Evolutionary conservation across 2,888 invertebrate genomes (phyloP), one percentile per base, ranked within the genome.

Genomic region (Eupelmus urozonus): DNA sequence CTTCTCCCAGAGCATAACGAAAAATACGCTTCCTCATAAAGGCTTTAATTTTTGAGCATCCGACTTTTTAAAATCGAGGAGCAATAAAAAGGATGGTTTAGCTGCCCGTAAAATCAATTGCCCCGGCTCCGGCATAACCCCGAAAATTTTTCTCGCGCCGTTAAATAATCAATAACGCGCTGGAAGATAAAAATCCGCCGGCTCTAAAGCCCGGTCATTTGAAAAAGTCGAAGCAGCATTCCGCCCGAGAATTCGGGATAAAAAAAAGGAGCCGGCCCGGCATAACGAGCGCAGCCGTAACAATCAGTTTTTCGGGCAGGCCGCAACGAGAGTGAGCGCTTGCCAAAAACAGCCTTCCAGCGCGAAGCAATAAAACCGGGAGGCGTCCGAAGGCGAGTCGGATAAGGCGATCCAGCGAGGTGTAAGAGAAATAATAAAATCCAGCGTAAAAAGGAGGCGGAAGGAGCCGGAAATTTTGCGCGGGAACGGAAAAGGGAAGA

Each of bases 371-470:
- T 57, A 57, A 57, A 57, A 57, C 11, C 13, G 13, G 11, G n/a
- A 11, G 20, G n/a, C 49, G 49, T n/a, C 25, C 55, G 55, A 57
- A 27, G 11, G 57, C 57, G 25, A 25, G 18, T 57, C 27, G n/a
- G 59, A 34, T 34, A 18, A 57, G 51, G 20, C 55, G 25, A 55
- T 25, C 11, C 55, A 25, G 25, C 55, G 1, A 25, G 25, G 59
- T 59, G 59, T 59, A 59, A 29, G 34, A 34, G n/a, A 59, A 51
- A 51, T 45, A 63, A 63, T 63, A 63, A 45, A 45, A 23, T 29
- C n/a, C 29, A 18, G 9, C 34, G 59, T 34, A 34, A 59, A 59
- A 59, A 34, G 16, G 3, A 34, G 16, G 9, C 4, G 27, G 16
- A 27, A 40, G 63, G 49, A 20, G 18, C 42, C n/a, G 20, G 23